Evolutionary conservation across 2,113 vertebrate genomes (phyloP).

Genomic region (Eleginops maclovinus): DNA sequence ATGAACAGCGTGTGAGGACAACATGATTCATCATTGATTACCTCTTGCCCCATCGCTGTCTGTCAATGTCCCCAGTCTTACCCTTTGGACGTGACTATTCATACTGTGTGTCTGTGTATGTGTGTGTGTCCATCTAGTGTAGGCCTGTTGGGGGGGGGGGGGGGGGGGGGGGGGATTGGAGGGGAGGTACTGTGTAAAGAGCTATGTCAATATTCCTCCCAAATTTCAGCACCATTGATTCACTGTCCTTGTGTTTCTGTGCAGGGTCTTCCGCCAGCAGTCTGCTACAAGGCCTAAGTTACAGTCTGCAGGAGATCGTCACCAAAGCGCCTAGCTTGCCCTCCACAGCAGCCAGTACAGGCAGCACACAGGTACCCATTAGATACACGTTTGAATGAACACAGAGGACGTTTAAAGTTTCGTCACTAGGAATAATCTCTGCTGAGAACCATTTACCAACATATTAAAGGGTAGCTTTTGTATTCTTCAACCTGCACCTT

Average conservation of each 20-base stretch:
- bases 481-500: too few relatives aligned
- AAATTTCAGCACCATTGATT: constrained; percentile 12
- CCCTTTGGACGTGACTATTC: constrained; percentile 46
- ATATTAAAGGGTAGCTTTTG: too few relatives aligned
- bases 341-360: constrained; percentile 80
- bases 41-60: constrained; percentile 68
- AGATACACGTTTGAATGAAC: not conserved
- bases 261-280: constrained; percentile 95
- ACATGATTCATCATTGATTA: constrained; percentile 65
- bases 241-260: constrained; percentile 37
- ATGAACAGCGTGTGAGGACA: constrained; percentile 53
- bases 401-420: not conserved
- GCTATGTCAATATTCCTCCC: constrained; percentile 4
- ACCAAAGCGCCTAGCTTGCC: constrained; percentile 89
- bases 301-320: constrained; percentile 96
- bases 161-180: not conserved
- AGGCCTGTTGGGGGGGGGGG: too few relatives aligned
- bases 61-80: constrained; percentile 50
- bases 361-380: constrained; percentile 78
- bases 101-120: constrained; percentile 13
- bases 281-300: constrained; percentile 96
- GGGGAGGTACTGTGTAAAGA: not conserved
- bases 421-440: not conserved
- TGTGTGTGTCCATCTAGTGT: constrained; percentile 25
- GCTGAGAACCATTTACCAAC: not conserved